Conservation (phyloP, 2,797 vertebrate species). For the Sarcophilus harrisii region DNA sequence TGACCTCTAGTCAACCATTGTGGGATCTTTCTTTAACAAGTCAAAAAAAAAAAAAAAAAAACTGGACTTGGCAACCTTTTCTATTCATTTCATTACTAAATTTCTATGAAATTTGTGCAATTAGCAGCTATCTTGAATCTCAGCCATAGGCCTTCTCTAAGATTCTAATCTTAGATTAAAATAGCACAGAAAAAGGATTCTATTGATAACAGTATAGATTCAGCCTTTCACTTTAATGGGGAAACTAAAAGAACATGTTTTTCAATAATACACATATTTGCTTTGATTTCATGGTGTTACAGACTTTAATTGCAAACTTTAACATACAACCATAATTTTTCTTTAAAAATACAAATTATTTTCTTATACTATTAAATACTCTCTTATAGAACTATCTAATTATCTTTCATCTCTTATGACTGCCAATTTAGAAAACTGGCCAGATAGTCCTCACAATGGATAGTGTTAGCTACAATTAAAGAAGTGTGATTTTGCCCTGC, state of each 20-base stretch:
- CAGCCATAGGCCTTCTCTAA: not conserved
- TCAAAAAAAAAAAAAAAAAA: not conserved
- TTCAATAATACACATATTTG: constrained; percentile 70
- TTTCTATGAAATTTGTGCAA: constrained; percentile 29
- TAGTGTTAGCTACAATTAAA: constrained; percentile 76
- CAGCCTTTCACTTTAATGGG: constrained; percentile 49
- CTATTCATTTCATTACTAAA: constrained; percentile 10
- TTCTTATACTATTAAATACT: constrained; percentile 60
- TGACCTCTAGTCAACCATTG: not conserved
- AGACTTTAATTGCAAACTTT: constrained; percentile 34
- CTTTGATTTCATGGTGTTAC: constrained; percentile 72
- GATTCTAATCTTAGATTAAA: not conserved
- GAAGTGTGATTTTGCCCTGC: constrained; percentile 71
- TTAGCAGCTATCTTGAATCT: constrained; percentile 16
- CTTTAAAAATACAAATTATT: constrained; percentile 60
- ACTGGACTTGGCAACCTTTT: not conserved
- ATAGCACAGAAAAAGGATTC: not conserved
- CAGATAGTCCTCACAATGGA: constrained; percentile 81
- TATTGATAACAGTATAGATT: constrained; percentile 32
- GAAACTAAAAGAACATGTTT: constrained; percentile 39
- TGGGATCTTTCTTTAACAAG: not conserved
- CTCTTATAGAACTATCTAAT: constrained; percentile 33
- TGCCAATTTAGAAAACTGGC: constrained; percentile 66
- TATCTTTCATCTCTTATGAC: constrained; percentile 67
- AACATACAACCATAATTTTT: constrained; percentile 51